Evolutionary conservation across 1,140 invertebrate species (phyloP).

Genomic region (Caenorhabditis brenneri): DNA sequence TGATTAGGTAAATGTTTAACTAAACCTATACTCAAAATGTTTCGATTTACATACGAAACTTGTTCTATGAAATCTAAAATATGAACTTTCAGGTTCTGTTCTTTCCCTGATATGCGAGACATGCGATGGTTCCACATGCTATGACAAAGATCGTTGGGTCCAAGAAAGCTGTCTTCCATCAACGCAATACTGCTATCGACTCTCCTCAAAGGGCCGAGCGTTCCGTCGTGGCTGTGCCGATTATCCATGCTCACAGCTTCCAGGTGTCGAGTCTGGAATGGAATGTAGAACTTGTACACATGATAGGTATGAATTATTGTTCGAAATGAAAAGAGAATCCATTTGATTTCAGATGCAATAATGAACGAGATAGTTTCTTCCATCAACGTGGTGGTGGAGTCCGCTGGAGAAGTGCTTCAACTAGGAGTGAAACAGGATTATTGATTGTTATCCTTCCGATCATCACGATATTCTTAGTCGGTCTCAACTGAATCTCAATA

Average conservation of each 20-base stretch:
- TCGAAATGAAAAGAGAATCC: neutral
- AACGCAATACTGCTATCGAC: neutral
- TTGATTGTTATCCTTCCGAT: too few species aligned
- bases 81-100: neutral
- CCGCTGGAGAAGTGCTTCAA: neutral
- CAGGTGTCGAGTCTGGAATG: neutral
- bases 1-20: too few species aligned
- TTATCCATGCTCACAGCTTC: neutral
- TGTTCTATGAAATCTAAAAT: too few species aligned
- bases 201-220: neutral
- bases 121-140: neutral
- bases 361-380: conserved; percentile 26
- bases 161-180: neutral
- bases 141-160: neutral
- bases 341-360: neutral
- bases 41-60: too few species aligned
- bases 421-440: too few species aligned
- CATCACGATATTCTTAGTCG: too few species aligned
- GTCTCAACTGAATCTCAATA: too few species aligned
- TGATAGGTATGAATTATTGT: neutral
- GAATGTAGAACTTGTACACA: conserved; percentile 22
- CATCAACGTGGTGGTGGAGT: conserved; percentile 12
- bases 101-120: neutral
- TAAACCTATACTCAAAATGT: too few species aligned
- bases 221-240: conserved; percentile 15